A percentile compares a stretch with the other conserved stretches of the same genome.
Evolutionary conservation across 2,113 vertebrate genomes (phyloP).

Genomic region (Erythrolamprus reginae): DNA sequence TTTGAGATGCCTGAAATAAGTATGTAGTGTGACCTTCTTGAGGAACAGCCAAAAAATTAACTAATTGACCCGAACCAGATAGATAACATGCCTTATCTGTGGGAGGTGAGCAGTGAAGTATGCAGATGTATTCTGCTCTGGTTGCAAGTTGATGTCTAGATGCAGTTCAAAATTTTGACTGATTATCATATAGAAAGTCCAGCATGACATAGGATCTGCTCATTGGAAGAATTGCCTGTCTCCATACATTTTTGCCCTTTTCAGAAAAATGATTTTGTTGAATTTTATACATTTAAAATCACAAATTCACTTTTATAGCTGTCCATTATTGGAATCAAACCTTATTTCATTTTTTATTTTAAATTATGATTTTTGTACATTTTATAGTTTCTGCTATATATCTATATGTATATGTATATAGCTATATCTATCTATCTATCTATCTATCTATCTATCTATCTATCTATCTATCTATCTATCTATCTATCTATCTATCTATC

Average conservation of each 20-base stretch:
- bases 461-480: no score
- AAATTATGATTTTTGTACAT: no score
- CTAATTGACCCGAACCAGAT: neutral
- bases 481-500: no score
- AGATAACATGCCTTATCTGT: neutral
- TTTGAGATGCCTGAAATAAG: neutral
- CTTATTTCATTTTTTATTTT: no score
- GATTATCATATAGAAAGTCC: neutral
- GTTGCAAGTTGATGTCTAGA: neutral
- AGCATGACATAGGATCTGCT: neutral
- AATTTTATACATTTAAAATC: no score
- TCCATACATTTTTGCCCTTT: neutral
- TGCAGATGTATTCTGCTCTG: neutral
- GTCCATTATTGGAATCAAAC: no score
- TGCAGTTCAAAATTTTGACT: neutral
- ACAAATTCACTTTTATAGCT: no score
- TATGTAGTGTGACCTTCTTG: neutral
- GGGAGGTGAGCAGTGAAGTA: neutral
- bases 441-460: no score
- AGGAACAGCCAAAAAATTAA: neutral
- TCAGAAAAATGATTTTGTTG: no score
- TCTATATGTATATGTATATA: no score
- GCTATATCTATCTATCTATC: no score
- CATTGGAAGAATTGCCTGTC: neutral
- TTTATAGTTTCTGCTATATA: no score